These are phyloP conservation scores for Geopemphigus sp. DNA, from an alignment of 1,140 invertebrate species.

Conservation along the genomic window DNA sequence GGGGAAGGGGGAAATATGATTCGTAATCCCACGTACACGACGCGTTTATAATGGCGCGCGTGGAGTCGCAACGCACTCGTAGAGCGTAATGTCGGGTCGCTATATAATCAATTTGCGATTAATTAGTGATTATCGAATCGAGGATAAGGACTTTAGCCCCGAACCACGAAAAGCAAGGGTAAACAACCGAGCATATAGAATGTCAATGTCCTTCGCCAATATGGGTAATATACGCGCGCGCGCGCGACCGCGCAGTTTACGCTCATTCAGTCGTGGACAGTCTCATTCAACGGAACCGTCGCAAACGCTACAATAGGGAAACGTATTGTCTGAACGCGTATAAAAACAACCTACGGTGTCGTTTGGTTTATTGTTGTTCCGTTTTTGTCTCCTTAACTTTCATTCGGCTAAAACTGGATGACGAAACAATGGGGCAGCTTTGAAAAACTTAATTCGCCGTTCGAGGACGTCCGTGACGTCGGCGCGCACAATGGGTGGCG, in stretches of 20 bases:
- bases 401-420: background rate
- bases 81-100: background rate
- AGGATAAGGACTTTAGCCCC: slow-evolving; percentile 46
- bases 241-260: background rate
- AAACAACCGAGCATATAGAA: background rate
- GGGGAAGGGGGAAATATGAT: background rate
- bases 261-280: background rate
- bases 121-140: slow-evolving; percentile 37
- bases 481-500: slow-evolving; percentile 4
- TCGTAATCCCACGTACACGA: slow-evolving; percentile 12
- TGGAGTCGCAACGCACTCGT: background rate
- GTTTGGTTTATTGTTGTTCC: background rate
- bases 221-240: too few relatives aligned
- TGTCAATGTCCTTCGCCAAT: slow-evolving; percentile 28
- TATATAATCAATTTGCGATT: slow-evolving; percentile 32
- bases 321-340: background rate
- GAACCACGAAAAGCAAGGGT: slow-evolving; percentile 33
- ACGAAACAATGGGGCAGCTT: slow-evolving; percentile 13
- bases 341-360: background rate
- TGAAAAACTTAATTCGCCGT: background rate
- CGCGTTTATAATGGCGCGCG: background rate
- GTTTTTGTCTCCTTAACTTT: slow-evolving; percentile 1
- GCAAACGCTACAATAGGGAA: background rate
- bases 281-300: background rate
- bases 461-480: slow-evolving; percentile 4